Percentiles rank a stretch among this genome's conserved stretches.
phyloP scores from a whole-genome alignment of 2,113 vertebrate species.

The Tursiops truncatus region DNA sequence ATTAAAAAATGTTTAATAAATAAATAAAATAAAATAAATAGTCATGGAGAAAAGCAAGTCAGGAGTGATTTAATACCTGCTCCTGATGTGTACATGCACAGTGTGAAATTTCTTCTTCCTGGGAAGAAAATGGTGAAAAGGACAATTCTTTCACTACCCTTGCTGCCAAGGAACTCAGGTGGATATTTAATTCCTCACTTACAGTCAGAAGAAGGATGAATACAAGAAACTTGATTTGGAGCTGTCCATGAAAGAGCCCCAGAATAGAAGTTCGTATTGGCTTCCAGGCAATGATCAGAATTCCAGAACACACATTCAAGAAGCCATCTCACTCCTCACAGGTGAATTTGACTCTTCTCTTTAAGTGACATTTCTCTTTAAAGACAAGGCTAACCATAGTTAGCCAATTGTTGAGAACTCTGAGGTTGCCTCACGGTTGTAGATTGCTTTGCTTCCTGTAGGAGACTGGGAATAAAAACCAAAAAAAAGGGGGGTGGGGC shows the following conservation, averaged over 20 bases:
- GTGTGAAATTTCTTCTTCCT: neutral
- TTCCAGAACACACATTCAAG: neutral
- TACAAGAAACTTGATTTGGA: no score
- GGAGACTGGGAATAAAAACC: neutral
- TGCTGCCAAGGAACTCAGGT: neutral
- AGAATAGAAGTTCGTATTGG: neutral
- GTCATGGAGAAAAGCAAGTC: neutral
- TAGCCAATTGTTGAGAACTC: neutral
- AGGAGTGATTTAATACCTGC: slow-evolving; percentile 12
- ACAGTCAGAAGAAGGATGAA: neutral
- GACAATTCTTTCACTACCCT: neutral
- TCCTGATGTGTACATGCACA: neutral
- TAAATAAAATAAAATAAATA: neutral
- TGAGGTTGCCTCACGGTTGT: neutral
- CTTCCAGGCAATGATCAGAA: neutral
- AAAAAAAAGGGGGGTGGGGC: fast-evolving
- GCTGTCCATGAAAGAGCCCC: neutral
- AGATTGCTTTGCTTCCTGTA: neutral
- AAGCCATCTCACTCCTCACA: neutral
- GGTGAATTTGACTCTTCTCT: neutral
- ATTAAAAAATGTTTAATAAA: neutral
- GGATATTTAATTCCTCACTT: neutral
- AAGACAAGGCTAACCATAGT: neutral
- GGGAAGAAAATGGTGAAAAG: neutral
- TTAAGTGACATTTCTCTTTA: neutral